Evolutionary conservation across 2,888 invertebrate species (phyloP), one percentile per base, ranked within the genome.

Genomic region (Acleris literana): DNA sequence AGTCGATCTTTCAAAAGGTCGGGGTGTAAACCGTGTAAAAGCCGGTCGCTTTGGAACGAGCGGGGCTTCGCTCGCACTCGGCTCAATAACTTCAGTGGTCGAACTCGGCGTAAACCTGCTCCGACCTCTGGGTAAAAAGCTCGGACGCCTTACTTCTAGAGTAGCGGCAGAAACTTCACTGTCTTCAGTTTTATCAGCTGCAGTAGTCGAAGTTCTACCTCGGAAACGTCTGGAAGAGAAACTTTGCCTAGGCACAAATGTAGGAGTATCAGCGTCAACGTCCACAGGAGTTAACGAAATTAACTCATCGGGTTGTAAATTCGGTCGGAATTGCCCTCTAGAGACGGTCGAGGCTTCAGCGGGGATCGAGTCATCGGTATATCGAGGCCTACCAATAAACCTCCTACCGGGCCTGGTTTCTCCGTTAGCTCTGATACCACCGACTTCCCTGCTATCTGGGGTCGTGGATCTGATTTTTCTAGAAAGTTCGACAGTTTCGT

Each of bases 211-310:
- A 11, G 76, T 80, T 70, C 79, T 80, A 33, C 75, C 73, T 60
- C 84, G 82, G 60, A 73, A 76, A 17, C 72, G 67, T 56, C 75
- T 70, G 5, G 70, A 69, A 39, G 49, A 64, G 57, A 75, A 72
- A 55, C 75, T 80, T 70, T 83, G 80, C 69, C 78, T 80, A 11
- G 80, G 82, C 20, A 83, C 76, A 61, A 85, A 84, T 55, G 80
- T 77, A 5, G 85, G 81, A 11, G 75, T 71, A 72, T 94, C 94
- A 22, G 74, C 71, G 63, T 84, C 84, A 11, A 83, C 70, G 72
- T 94, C 94, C 22, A 91, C 82, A 1, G 94, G 92, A 2, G 93
- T 94, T 54, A 94, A 79, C 3, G 94, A 94, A 54, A 93, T 85
- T 17, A 93, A 75, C 78, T 94, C 94, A 68, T 93, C 92, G n/a